Evolutionary conservation across 2,113 vertebrate species (phyloP), one percentile per base, ranked within the genome.

Genomic region (Dasyprocta punctata): DNA sequence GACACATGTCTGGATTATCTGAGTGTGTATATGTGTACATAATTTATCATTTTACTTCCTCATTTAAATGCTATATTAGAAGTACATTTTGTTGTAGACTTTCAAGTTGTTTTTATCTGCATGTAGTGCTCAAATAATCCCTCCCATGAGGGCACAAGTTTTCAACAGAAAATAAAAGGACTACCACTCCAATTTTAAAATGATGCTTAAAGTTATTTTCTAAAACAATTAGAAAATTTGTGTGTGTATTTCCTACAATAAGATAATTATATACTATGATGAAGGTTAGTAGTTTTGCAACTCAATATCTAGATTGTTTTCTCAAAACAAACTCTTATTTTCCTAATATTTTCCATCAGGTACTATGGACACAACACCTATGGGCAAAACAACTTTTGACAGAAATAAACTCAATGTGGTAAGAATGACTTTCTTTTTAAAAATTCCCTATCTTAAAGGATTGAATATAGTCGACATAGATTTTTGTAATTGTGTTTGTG

Each of bases 271-370:
- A 61, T 24, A 56, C 2, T 85, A 22, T 73, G 63, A 78, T 96
- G 56, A 77, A 60, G 87, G 58, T 69, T 58, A 96, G 77, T 92
- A 92, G 49, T 30, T 44, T 73, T 93, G 16, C 33, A 88, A 94
- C 82, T 69, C 47, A 83, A 69, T 89, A 75, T 71, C 30, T 90
- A 73, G 5, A 13, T 10, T 41, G 58, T 69, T 61, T 52, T 85
- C 86, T 87, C 56, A 77, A 94, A 96, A 71, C 8, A 75, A 87
- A 24, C n/a, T 84, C 75, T 84, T 22, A 28, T 94, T 96, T 95
- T 95, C 91, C 77, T 83, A 65, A 82, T 96, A 44, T 96, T 97
- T 96, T 61, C 63, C 47, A 81, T 47, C 60, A 97, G 97, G 78
- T 94, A 92, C 69, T 52, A 56, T 24, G n/a, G 84, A 61, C 49